phyloP scores from a whole-genome alignment of 2,797 vertebrate species.

The Martes flavigula region DNA sequence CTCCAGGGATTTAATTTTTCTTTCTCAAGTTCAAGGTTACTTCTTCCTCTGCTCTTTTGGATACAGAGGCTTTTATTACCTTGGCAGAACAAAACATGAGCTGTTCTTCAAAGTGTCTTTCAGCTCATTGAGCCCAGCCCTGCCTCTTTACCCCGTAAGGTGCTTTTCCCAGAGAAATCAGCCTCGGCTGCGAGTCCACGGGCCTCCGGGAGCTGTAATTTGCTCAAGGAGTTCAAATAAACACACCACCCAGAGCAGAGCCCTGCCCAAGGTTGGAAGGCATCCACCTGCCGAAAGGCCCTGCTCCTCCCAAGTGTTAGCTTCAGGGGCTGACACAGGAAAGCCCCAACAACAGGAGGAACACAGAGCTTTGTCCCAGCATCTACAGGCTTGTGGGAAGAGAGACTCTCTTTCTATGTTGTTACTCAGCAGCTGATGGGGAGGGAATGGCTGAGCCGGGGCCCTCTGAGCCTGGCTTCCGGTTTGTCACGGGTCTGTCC shows the following conservation, averaged over 20 bases:
- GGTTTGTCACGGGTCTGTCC: too few relatives aligned
- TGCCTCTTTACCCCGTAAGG: not conserved
- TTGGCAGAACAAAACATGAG: not conserved
- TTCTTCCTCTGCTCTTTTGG: not conserved
- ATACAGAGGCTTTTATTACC: not conserved
- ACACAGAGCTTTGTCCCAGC: not conserved
- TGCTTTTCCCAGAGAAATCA: not conserved
- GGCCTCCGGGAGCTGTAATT: not conserved
- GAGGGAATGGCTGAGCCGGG: too few relatives aligned
- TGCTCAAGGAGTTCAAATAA: slow-evolving; percentile 7
- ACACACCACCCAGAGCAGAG: not conserved
- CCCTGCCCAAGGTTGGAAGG: not conserved
- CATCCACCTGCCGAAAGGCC: not conserved
- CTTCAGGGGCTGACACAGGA: not conserved
- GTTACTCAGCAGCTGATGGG: not conserved
- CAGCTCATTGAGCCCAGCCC: not conserved
- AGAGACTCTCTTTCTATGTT: not conserved
- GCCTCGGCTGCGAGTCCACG: not conserved
- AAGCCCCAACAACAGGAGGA: not conserved
- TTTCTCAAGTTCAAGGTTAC: not conserved
- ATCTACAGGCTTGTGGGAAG: too few relatives aligned
- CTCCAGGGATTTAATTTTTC: not conserved
- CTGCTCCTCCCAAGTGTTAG: not conserved
- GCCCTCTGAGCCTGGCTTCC: not conserved
- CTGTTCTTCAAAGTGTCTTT: not conserved